Evolutionary conservation across 2,113 vertebrate genomes (phyloP), one percentile per base, ranked within the genome.

Genomic region (Cyphomyrus plagiostoma): DNA sequence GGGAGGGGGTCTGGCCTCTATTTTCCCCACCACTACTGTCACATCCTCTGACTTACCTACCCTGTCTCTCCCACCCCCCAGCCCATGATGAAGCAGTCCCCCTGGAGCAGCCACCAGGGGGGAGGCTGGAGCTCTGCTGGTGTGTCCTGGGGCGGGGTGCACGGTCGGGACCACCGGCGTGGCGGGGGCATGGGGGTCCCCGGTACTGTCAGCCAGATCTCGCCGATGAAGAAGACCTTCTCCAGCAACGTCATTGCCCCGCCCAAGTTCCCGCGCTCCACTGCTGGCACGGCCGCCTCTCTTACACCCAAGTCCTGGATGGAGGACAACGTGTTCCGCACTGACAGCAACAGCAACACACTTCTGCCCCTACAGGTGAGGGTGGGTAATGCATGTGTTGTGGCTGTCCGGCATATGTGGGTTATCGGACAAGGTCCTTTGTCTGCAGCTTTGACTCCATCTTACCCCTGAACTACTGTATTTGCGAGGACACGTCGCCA

Each of bases 271-370:
- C 97, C 97, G 89, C 98, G 98, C 88, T 97, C 97, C 48, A 35
- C 49, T 2, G 13, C 26, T 19, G 85, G 49, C 50, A 35, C 49
- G 1, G 96, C 95, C 52, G 97, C 96, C 58, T 97, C 97, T 0
- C 94, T 98, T 94, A 97, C 97, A 91, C 98, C 97, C 85, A 99
- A 99, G 94, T 97, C 97, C 70, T 99, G 98, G 98, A 96, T 97
- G 58, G 98, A 99, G 95, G 98, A 99, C 94, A 99, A 98, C 89
- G 96, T 98, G 95, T 99, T 98, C 94, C 97, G 97, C 94, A 97
- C 97, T 58, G 98, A 99, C 96, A 97, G 95, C 97, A 99, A 99
- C 96, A 98, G 98, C 97, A 99, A 99, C 94, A 96, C 97, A 88
- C 96, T 99, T 91, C 95, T 99, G 96, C 98, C 98, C 91, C 96